These are phyloP conservation scores for Tillus elongatus DNA, from an alignment of 2,888 invertebrate genomes.

Conservation along the genomic window DNA sequence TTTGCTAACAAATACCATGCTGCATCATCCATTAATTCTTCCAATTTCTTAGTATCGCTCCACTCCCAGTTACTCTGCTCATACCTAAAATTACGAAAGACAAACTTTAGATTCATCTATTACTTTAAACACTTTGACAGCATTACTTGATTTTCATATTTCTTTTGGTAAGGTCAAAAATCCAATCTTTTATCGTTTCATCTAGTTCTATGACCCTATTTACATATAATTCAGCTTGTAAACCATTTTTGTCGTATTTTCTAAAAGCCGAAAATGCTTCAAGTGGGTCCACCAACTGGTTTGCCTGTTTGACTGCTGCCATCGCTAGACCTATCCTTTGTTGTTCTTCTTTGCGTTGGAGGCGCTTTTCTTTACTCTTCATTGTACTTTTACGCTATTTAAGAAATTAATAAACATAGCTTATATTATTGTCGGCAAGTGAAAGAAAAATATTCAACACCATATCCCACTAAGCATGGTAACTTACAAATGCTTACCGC, in stretches of 20 bases:
- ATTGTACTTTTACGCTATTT: conserved; percentile 46
- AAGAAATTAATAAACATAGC: conserved; percentile 20
- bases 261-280: conserved; percentile 52
- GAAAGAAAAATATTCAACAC: no score
- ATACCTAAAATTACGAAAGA: conserved; percentile 43
- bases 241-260: conserved; percentile 52
- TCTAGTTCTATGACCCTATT: conserved; percentile 50
- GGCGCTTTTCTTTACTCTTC: conserved; percentile 54
- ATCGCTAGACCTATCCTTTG: conserved; percentile 51
- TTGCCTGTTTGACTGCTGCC: conserved; percentile 53
- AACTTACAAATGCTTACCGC: no score
- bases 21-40: conserved; percentile 62
- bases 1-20: conserved; percentile 66
- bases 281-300: conserved; percentile 50
- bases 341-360: conserved; percentile 53
- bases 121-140: background rate
- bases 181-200: conserved; percentile 54
- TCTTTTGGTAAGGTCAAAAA: conserved; percentile 62
- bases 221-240: conserved; percentile 52
- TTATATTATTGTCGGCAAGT: background rate
- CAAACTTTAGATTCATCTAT: conserved; percentile 6
- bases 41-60: conserved; percentile 62
- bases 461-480: no score
- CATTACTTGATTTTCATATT: conserved; percentile 72
- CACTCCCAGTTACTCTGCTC: conserved; percentile 75